phyloP scores from a whole-genome alignment of 2,888 invertebrate genomes.

The Orthosia incerta region DNA sequence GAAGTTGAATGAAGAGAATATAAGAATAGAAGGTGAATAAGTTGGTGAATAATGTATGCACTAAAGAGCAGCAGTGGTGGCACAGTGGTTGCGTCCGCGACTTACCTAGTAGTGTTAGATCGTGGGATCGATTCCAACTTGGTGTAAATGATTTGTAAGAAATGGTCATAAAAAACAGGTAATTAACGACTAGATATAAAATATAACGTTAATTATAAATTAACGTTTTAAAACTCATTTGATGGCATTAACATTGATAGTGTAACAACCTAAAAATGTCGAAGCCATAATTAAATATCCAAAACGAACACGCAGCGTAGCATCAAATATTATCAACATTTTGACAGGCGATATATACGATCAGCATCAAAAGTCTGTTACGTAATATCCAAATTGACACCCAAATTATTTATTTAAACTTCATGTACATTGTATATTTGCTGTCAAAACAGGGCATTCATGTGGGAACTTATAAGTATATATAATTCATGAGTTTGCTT shows the following conservation, averaged over 20 bases:
- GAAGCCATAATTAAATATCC: background rate
- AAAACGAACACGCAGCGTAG: background rate
- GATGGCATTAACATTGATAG: background rate
- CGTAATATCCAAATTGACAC: background rate
- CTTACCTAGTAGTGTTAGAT: background rate
- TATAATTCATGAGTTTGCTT: too few relatives aligned
- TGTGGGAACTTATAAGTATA: too few relatives aligned
- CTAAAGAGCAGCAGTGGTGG: background rate
- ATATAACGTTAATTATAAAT: too few relatives aligned
- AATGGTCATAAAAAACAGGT: too few relatives aligned
- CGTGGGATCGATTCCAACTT: background rate
- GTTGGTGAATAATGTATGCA: too few relatives aligned
- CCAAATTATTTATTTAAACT: slow-evolving; percentile 1
- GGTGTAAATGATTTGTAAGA: background rate
- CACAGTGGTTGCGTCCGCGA: background rate
- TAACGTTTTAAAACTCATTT: too few relatives aligned
- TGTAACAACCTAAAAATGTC: background rate
- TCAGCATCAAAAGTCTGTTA: background rate
- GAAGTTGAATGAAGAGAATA: too few relatives aligned
- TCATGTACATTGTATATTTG: background rate
- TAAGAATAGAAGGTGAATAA: too few relatives aligned
- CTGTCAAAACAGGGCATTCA: too few relatives aligned
- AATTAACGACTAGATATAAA: too few relatives aligned
- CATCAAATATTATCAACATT: background rate
- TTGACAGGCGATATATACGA: background rate